A percentile compares a stretch with the other conserved stretches of the same genome.
These are phyloP conservation scores for Andinoacara biseriatus DNA, from an alignment of 2,113 vertebrate genomes.

Conservation along the genomic window DNA sequence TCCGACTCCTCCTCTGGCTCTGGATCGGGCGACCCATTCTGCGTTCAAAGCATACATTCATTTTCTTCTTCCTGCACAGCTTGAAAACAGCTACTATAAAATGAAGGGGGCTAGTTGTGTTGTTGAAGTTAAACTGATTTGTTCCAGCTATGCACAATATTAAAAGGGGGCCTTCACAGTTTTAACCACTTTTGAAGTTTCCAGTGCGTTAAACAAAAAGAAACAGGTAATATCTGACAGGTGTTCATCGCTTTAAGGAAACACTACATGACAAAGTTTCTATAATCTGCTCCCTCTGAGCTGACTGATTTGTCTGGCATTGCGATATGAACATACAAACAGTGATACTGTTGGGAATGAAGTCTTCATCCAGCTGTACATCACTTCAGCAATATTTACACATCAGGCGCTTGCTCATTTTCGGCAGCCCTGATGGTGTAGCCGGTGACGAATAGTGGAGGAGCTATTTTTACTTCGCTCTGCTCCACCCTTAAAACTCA, in stretches of 20 bases:
- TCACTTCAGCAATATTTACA: neutral
- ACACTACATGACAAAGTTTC: neutral
- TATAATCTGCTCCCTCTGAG: neutral
- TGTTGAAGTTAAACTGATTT: neutral
- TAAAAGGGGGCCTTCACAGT: neutral
- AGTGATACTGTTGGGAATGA: neutral
- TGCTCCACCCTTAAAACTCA: neutral
- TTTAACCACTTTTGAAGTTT: neutral
- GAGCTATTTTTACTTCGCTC: neutral
- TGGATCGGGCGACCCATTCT: constrained; percentile 73
- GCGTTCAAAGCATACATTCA: constrained; percentile 59
- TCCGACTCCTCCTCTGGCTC: constrained; percentile 81
- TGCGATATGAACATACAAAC: neutral
- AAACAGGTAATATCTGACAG: neutral
- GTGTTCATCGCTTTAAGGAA: neutral
- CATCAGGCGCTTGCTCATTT: neutral
- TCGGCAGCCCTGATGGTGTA: neutral
- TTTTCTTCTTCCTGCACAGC: neutral
- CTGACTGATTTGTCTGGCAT: neutral
- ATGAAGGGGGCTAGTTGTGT: neutral
- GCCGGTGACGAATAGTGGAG: neutral
- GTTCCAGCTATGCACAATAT: neutral
- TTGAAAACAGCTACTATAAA: constrained; percentile 1
- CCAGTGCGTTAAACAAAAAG: neutral
- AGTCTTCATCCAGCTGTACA: neutral